phyloP scores from a whole-genome alignment of 1,140 invertebrate species.

The Xylocopa sonorina region DNA sequence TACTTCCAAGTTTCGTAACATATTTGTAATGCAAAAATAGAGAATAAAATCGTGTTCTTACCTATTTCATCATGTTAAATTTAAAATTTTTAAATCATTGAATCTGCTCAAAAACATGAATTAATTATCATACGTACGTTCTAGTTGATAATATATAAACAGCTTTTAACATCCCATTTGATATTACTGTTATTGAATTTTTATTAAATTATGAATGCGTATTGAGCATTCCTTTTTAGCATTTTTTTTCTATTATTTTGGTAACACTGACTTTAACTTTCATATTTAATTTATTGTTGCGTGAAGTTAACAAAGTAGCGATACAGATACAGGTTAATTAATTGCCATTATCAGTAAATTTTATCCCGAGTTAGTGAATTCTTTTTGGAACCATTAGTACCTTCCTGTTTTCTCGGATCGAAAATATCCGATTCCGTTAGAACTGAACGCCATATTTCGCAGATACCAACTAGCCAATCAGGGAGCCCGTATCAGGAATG shows the following conservation, averaged over 20 bases:
- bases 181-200: not conserved
- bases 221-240: not conserved
- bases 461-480: conserved; percentile 56
- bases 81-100: too few species aligned
- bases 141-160: not conserved
- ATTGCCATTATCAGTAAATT: not conserved
- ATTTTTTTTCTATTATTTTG: not conserved
- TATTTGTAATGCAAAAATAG: too few species aligned
- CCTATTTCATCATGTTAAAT: too few species aligned
- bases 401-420: conserved; percentile 7
- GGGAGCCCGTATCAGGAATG: conserved; percentile 58
- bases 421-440: conserved; percentile 55
- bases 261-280: not conserved
- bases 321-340: not conserved
- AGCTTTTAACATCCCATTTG: not conserved
- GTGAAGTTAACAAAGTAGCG: not conserved
- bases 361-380: not conserved
- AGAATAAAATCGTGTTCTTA: too few species aligned
- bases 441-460: conserved; percentile 53
- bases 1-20: conserved; percentile 23
- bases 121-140: not conserved
- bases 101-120: too few species aligned
- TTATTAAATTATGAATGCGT: not conserved
- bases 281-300: not conserved
- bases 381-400: not conserved